Evolutionary conservation across 2,113 vertebrate species (phyloP), one percentile per base, ranked within the genome.

Genomic region (Lontra canadensis): DNA sequence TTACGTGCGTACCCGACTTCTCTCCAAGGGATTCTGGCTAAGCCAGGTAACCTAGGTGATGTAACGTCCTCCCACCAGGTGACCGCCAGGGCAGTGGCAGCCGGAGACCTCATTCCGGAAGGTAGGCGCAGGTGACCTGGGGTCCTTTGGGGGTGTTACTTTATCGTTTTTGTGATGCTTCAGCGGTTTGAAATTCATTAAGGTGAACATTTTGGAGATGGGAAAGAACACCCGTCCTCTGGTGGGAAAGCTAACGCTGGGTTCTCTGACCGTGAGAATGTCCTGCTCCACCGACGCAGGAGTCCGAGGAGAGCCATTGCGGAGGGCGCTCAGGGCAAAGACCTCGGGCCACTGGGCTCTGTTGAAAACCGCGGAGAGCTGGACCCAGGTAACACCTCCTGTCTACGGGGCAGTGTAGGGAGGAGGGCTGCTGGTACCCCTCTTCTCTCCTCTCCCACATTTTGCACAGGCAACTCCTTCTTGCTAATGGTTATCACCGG

Each of bases 201-300:
- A 36, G 65, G 34, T 81, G 55, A 74, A 61, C 52, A 21, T 55
- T 74, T 87, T 57, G 21, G 34, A 95, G 23, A 21, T 57, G 65
- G 67, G 67, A 49, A 76, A 74, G 36, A 76, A 82, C 20, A 47
- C 36, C 25, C 17, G 9, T 47, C 67, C 36, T 76, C 15, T 2
- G 31, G 25, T 63, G n/a, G 81, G 55, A 87, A 86, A 86, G 55
- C 55, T 86, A 83, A 90, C 2, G 2, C 80, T 65, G 79, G 29
- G 17, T 12, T 83, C n/a, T 82, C 99, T 99, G 99, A 99, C 99
- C 99, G 99, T 99, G 99, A 99, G 99, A 99, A 99, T 99, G 99
- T 99, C 99, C 99, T 99, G 99, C 99, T 99, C 99, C 99, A 99
- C 99, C 98, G 98, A 99, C 99, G 99, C 99, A 99, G 99, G 99